Evolutionary conservation across 2,113 vertebrate genomes (phyloP), one percentile per base, ranked within the genome.

Genomic region (Poecilia latipinna): DNA sequence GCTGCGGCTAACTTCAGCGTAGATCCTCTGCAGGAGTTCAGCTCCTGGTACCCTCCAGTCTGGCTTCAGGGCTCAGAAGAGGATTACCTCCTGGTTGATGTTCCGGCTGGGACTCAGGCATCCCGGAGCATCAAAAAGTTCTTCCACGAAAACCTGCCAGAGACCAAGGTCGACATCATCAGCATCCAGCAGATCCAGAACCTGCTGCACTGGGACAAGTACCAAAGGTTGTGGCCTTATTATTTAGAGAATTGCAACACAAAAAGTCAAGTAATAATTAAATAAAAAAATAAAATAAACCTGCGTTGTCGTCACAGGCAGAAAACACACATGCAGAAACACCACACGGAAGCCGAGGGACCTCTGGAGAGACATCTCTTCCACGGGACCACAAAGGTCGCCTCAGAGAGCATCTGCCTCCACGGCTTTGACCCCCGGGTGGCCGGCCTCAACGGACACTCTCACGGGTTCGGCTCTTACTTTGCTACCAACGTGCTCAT

Each of bases 351-450:
- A 3, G 39, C 24, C 0, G 2, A 51, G 1, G 39, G 48, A 7
- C 33, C 63, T 19, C 76, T 92, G 73, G 92, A 93, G 82, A 57
- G 74, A 39, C 89, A 92, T 54, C 85, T 92, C 17, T 93, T 92
- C 84, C 92, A 92, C 29, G 91, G 92, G 2, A 93, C 91, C 0
- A 70, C 33, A 61, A 44, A 32, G 37, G 28, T 61, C 0, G 70
- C 82, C 13, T 57, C 77, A 0, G 71, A 83, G 11, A 69, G 69
- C 37, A 93, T 93, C 79, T 92, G 88, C 82, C 68, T 39, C 70
- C 86, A 79, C 85, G 92, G 92, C 87, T 92, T 93, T 8, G 92
- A 92, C 85, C 91, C 90, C 1, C 88, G 91, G 1, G 0, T 92
- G 63, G 70, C 91, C 12, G 87, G 90, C 2, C 31, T 75, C 37